Conservation (phyloP, 2,888 invertebrate genomes). For the Lymantria monacha region DNA sequence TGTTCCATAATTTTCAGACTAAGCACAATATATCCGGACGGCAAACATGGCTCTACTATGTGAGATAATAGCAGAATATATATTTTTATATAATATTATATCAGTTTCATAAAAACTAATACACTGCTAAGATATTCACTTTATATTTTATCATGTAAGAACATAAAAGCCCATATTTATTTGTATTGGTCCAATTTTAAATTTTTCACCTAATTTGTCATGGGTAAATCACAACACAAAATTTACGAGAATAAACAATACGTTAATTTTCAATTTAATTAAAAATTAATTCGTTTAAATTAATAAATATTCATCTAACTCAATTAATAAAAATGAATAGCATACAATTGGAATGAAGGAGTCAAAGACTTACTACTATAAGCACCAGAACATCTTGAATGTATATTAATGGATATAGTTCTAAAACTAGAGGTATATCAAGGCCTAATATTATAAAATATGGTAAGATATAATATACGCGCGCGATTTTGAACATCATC, state of each 20-base stretch:
- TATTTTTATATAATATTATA: slow-evolving; percentile 10
- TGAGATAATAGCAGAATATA: slow-evolving; percentile 17
- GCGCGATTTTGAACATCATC: slow-evolving; percentile 11
- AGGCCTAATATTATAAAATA: slow-evolving; percentile 35
- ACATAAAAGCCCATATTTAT: slow-evolving; percentile 23
- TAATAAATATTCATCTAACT: not conserved
- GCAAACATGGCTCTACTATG: slow-evolving; percentile 36
- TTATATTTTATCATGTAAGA: slow-evolving; percentile 28
- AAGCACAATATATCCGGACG: slow-evolving; percentile 47
- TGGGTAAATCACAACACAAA: slow-evolving; percentile 52
- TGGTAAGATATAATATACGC: slow-evolving; percentile 26
- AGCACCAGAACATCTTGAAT: slow-evolving; percentile 74
- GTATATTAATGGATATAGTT: slow-evolving; percentile 46
- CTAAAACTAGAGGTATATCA: slow-evolving; percentile 40
- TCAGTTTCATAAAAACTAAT: slow-evolving; percentile 15
- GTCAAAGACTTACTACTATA: slow-evolving; percentile 68
- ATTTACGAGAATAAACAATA: slow-evolving; percentile 25
- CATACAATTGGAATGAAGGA: slow-evolving; percentile 71
- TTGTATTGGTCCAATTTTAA: slow-evolving; percentile 63
- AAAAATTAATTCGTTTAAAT: not conserved
- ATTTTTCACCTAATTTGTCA: slow-evolving; percentile 51
- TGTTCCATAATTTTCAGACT: slow-evolving; percentile 4
- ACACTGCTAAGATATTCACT: slow-evolving; percentile 14
- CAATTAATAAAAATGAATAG: slow-evolving; percentile 47
- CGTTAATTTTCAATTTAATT: slow-evolving; percentile 20